Base-by-base conservation (phyloP, 2,797 vertebrate species). In the Meda fulgida region DNA sequence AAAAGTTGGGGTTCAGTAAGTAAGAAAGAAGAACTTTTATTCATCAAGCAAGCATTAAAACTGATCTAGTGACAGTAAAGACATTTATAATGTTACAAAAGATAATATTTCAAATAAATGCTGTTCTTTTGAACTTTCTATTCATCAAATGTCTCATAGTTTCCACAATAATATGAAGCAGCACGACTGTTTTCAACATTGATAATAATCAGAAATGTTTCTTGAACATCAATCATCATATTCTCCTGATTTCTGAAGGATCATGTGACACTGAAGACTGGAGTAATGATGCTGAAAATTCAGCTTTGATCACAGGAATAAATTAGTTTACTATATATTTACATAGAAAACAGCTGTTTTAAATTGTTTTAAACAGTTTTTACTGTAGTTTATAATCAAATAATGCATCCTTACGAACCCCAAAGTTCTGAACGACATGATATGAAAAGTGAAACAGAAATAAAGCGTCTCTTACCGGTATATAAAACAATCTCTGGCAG, bases 401-500 rank as follows among this genome's bases (percentile, higher is more conserved):
- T 70, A 70, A 46, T 46, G 0, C 14, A 46, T 7, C 3, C 14
- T 18, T 72, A 16, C 4, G 8, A 0, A 26, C 13, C 13, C 40
- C 23, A 46, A 43, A 16, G 1, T 36, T 69, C 19, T 6, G 9
- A 71, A n/a, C 38, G 0, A 8, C 14, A 66, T 31, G 7, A 31
- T 34, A 21, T 31, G 8, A 10, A 31, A 11, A 73, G 3, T 48
- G 38, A 29, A 46, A 21, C 29, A 23, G 72, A 19, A 53, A 73
- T 51, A 31, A 1, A 14, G 23, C 26, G 10, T 26, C 19, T 63
- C 69, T 79, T 91, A 99, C 98, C 97, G 96, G 88, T 93, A 94
- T n/a, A 95, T 92, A 88, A 99, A 99, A 38, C 89, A 92, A 88
- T 97, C 96, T 0, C 95, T 95, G 9, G 96, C 97, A 85, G 92